phyloP scores from a whole-genome alignment of 2,797 vertebrate species.

The Thaleichthys pacificus region DNA sequence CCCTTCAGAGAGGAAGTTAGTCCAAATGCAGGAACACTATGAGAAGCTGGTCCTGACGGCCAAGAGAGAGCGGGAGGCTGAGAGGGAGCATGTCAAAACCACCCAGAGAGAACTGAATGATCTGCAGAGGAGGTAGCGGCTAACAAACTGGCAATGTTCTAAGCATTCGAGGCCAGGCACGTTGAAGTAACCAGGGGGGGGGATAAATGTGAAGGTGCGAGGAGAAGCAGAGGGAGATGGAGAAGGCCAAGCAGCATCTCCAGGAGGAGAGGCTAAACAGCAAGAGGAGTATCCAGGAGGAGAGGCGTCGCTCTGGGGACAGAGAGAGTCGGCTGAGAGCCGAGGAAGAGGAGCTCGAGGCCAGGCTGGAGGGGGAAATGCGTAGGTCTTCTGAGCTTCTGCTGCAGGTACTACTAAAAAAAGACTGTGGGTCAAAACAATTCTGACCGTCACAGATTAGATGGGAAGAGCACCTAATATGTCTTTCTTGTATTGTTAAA shows the following conservation, averaged over 20 bases:
- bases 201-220: background rate
- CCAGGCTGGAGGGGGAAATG: slow-evolving; percentile 72
- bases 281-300: slow-evolving; percentile 47
- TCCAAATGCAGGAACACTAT: slow-evolving; percentile 65
- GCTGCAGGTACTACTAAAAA: slow-evolving; percentile 71
- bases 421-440: background rate
- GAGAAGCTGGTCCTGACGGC: slow-evolving; percentile 70
- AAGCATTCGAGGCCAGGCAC: background rate
- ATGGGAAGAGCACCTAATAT: too few species aligned
- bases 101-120: slow-evolving; percentile 67
- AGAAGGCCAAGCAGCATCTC: slow-evolving; percentile 55
- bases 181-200: too few species aligned
- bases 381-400: slow-evolving; percentile 68
- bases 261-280: slow-evolving; percentile 48
- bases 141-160: background rate
- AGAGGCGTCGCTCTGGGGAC: slow-evolving; percentile 59
- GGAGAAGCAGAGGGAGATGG: slow-evolving; percentile 35
- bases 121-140: slow-evolving; percentile 53
- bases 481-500: background rate
- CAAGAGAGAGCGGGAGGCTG: slow-evolving; percentile 61
- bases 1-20: slow-evolving; percentile 33
- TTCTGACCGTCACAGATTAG: background rate
- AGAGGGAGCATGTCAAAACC: slow-evolving; percentile 65
- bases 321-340: slow-evolving; percentile 66
- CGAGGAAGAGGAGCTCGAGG: slow-evolving; percentile 66